A percentile compares a stretch with the other conserved stretches of the same genome.
Evolutionary conservation across 2,113 vertebrate genomes (phyloP).

Genomic region (Perca fluviatilis): DNA sequence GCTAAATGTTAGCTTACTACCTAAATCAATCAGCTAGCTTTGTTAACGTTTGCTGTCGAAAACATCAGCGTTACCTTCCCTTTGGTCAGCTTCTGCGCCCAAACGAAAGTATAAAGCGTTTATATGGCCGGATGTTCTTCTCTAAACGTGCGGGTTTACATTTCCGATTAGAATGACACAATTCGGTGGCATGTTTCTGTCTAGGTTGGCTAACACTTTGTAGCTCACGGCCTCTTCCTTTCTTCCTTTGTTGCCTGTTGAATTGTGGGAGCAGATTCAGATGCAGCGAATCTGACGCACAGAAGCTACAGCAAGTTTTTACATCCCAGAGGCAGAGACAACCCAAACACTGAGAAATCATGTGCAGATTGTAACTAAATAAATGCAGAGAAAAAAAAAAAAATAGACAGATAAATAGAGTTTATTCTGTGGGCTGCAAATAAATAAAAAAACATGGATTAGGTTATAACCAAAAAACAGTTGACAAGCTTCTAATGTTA

Average conservation of each 20-base stretch:
- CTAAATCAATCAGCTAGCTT: conserved; percentile 65
- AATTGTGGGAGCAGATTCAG: conserved; percentile 80
- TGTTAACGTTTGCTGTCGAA: conserved; percentile 59
- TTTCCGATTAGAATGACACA: conserved; percentile 18
- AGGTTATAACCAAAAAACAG: not conserved
- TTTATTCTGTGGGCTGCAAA: not conserved
- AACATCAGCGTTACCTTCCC: conserved; percentile 53
- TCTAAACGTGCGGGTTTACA: conserved; percentile 16
- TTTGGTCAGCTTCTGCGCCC: conserved; percentile 13
- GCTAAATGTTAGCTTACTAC: conserved; percentile 62
- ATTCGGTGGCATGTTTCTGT: conserved; percentile 54
- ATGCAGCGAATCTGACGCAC: conserved; percentile 68
- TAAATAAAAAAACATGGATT: too few relatives aligned
- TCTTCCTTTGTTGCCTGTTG: conserved; percentile 87
- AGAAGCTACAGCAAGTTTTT: conserved; percentile 22
- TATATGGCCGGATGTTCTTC: not conserved
- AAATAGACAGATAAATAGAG: not conserved
- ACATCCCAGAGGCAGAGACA: conserved; percentile 23
- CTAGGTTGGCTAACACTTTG: conserved; percentile 73
- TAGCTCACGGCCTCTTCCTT: conserved; percentile 79
- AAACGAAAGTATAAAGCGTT: not conserved
- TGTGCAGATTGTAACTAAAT: not conserved
- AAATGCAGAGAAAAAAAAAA: not conserved
- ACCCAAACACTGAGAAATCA: not conserved
- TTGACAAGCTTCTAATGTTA: not conserved